Evolutionary conservation across 2,888 invertebrate genomes (phyloP).

Genomic region (Cosmorhoe ocellata): DNA sequence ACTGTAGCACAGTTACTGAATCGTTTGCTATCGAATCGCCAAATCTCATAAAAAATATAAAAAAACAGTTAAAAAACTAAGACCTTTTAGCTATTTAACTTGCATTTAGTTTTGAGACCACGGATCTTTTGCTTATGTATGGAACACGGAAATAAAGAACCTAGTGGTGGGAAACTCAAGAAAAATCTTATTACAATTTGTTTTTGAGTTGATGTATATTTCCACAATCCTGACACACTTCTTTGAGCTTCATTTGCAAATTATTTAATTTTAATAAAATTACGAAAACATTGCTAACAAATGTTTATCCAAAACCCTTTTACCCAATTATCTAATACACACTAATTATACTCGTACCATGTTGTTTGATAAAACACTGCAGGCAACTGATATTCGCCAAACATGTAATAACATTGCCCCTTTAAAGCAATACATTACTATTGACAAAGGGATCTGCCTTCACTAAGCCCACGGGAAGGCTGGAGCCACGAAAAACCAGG

Average conservation of each 20-base stretch:
- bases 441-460: constrained; percentile 32
- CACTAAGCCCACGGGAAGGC: constrained; percentile 26
- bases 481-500: constrained; percentile 6
- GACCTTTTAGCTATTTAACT: too few relatives aligned
- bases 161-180: too few relatives aligned
- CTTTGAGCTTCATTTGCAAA: neutral
- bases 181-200: too few relatives aligned
- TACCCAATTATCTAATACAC: constrained; percentile 4
- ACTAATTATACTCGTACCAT: constrained; percentile 12
- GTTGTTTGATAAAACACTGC: constrained; percentile 23
- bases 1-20: constrained; percentile 23
- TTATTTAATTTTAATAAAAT: too few relatives aligned
- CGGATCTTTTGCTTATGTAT: too few relatives aligned
- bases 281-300: too few relatives aligned
- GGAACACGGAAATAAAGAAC: too few relatives aligned
- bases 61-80: too few relatives aligned
- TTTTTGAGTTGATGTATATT: too few relatives aligned
- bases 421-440: constrained; percentile 32
- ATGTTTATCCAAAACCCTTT: neutral
- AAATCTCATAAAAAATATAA: neutral
- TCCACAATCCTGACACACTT: neutral
- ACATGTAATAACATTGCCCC: constrained; percentile 29
- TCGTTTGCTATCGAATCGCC: neutral
- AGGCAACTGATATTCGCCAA: constrained; percentile 16
- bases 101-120: too few relatives aligned